Conservation (phyloP, 2,888 invertebrate genomes). For the Protodeltote pygarga region DNA sequence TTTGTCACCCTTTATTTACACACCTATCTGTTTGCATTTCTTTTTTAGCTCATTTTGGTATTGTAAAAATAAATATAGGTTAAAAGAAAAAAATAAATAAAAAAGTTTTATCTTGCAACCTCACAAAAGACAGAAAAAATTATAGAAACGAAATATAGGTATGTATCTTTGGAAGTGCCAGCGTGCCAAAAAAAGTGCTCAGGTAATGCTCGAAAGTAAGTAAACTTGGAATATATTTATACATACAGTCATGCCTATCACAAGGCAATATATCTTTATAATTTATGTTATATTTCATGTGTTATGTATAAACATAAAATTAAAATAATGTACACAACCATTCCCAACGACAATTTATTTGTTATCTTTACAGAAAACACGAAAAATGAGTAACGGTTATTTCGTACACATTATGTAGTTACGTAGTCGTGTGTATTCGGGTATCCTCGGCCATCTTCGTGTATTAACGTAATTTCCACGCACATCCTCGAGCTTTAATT, state of each 20-base stretch:
- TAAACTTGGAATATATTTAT: too few species aligned
- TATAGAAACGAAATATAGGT: too few species aligned
- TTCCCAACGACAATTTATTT: background rate
- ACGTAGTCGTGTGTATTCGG: background rate
- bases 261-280: too few species aligned
- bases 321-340: background rate
- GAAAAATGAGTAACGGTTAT: background rate
- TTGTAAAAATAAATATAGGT: background rate
- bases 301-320: too few species aligned
- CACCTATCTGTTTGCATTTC: constrained; percentile 11
- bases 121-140: too few species aligned
- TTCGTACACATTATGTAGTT: background rate
- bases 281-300: too few species aligned
- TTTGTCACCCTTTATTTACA: constrained; percentile 26
- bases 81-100: too few species aligned
- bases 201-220: too few species aligned
- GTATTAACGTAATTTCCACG: constrained; percentile 10
- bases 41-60: constrained; percentile 6
- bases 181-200: too few species aligned
- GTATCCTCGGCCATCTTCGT: constrained; percentile 6
- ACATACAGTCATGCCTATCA: too few species aligned
- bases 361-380: background rate
- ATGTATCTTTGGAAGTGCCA: too few species aligned
- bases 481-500: constrained; percentile 19
- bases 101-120: too few species aligned